Conservation (phyloP, 2,113 vertebrate species). For the Apistogramma diplotaenia region DNA sequence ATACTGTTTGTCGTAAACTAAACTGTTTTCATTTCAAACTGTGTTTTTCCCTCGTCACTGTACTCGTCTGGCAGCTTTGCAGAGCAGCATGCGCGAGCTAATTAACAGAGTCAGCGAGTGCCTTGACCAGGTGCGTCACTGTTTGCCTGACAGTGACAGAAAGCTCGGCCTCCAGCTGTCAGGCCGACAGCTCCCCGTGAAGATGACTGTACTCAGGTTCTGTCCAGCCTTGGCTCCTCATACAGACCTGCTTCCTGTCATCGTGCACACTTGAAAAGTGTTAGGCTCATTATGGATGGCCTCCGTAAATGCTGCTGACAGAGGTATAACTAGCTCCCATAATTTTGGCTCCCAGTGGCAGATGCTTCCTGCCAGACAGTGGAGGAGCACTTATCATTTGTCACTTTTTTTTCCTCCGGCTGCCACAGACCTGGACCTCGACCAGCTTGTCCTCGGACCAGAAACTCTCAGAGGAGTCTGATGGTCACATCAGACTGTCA, state of each 20-base stretch:
- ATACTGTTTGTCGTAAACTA: conserved; percentile 48
- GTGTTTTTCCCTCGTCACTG: neutral
- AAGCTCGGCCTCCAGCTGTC: conserved; percentile 48
- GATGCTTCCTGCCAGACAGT: conserved; percentile 74
- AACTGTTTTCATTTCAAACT: conserved; percentile 4
- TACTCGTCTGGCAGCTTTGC: neutral
- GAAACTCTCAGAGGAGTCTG: conserved; percentile 50
- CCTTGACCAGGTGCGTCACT: conserved; percentile 4
- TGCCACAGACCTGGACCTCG: conserved; percentile 57
- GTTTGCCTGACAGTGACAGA: conserved; percentile 42
- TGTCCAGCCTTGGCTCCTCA: conserved; percentile 54
- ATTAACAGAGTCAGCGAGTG: conserved; percentile 27
- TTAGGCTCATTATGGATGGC: conserved; percentile 71
- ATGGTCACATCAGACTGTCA: conserved; percentile 13
- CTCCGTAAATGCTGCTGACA: conserved; percentile 77
- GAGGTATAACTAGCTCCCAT: conserved; percentile 76
- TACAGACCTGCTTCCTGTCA: conserved; percentile 50
- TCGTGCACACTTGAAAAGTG: conserved; percentile 48
- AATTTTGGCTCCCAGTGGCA: conserved; percentile 72
- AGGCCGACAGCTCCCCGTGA: conserved; percentile 13
- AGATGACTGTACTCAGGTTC: conserved; percentile 35
- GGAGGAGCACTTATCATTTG: conserved; percentile 64
- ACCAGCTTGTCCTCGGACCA: conserved; percentile 47
- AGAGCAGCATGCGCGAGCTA: neutral
- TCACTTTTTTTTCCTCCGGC: conserved; percentile 69